Conservation (phyloP, 2,113 vertebrate genomes). For the Elgaria multicarinata region DNA sequence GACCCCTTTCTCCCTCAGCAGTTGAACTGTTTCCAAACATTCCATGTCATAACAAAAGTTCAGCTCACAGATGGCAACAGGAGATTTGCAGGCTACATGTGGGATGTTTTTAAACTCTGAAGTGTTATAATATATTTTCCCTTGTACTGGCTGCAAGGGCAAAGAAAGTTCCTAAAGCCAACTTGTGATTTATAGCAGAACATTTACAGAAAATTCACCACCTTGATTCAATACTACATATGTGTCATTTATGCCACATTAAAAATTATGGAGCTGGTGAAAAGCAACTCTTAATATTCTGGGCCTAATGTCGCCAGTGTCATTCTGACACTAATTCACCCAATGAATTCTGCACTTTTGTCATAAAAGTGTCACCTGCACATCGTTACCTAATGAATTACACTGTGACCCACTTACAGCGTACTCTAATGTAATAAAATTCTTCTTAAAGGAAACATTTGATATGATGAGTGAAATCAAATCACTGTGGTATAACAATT, state of each 20-base stretch:
- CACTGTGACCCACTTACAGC: constrained; percentile 6
- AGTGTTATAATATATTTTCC: constrained; percentile 28
- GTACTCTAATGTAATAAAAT: constrained; percentile 24
- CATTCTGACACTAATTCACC: constrained; percentile 29
- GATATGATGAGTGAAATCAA: constrained; percentile 46
- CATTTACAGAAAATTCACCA: constrained; percentile 37
- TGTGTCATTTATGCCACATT: constrained; percentile 19
- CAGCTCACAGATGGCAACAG: neutral
- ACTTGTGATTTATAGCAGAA: constrained; percentile 30
- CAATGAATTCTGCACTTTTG: constrained; percentile 44
- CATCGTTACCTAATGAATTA: constrained; percentile 47
- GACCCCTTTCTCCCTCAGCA: neutral
- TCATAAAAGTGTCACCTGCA: constrained; percentile 31
- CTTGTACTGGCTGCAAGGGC: neutral
- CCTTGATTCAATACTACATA: constrained; percentile 34
- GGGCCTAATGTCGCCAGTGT: neutral
- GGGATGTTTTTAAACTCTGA: neutral
- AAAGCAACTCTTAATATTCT: constrained; percentile 26
- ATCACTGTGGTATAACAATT: constrained; percentile 30
- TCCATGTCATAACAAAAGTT: neutral
- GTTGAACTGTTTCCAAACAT: neutral
- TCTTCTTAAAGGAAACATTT: constrained; percentile 50
- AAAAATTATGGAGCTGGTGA: constrained; percentile 5
- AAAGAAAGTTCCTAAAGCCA: neutral
- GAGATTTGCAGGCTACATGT: neutral